Percentiles rank a stretch among this genome's conserved stretches.
These are phyloP conservation scores for Riparia riparia DNA, from an alignment of 2,113 vertebrate species.

Conservation along the genomic window DNA sequence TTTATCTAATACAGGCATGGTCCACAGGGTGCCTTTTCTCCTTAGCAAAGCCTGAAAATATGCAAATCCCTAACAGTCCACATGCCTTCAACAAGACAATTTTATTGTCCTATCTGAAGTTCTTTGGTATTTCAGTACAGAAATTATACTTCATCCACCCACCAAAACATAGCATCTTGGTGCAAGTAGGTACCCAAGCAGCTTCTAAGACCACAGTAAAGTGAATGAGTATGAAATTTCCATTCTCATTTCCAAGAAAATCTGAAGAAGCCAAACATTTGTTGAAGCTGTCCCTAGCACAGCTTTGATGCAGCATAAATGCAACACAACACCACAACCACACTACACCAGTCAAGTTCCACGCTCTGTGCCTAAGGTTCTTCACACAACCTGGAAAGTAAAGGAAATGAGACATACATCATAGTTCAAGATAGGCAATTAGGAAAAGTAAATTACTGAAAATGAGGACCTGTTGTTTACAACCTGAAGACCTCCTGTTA, in stretches of 20 bases:
- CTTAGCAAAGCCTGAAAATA: neutral
- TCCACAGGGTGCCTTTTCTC: neutral
- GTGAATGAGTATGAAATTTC: neutral
- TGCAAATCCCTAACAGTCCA: neutral
- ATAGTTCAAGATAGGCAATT: neutral
- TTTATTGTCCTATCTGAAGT: neutral
- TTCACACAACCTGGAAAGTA: neutral
- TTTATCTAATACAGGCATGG: rapidly evolving
- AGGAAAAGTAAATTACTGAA: neutral
- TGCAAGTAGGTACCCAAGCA: neutral
- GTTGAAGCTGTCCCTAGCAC: neutral
- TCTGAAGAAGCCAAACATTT: neutral
- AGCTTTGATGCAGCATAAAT: rapidly evolving
- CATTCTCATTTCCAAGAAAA: neutral
- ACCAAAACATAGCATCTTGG: neutral
- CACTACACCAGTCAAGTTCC: neutral
- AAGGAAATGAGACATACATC: neutral
- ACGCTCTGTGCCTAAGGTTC: neutral
- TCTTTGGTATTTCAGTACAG: neutral
- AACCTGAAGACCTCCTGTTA: neutral
- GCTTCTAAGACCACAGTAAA: neutral
- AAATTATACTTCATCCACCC: neutral
- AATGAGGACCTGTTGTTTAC: neutral
- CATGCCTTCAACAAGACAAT: rapidly evolving
- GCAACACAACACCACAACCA: too few species aligned